Base-by-base conservation (phyloP, 92 coral and sea anemone species). In the Phenganax stokvisi region DNA sequence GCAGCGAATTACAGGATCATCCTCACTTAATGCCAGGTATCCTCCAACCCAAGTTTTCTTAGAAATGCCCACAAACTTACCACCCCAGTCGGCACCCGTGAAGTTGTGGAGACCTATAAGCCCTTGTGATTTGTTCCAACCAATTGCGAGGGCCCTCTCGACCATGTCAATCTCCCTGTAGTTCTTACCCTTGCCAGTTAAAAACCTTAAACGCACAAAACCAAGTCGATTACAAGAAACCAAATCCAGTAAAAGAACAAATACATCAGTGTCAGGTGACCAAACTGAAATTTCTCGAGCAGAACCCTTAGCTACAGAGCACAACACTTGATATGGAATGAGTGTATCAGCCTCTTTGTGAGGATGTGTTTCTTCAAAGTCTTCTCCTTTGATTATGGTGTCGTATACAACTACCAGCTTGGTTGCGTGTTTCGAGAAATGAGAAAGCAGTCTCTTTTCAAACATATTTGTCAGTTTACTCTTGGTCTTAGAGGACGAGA, bases 11-110 rank as follows among this genome's bases (percentile, higher is more conserved):
- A 74, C 72, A 51, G 86, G 80, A 60, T 83, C 79, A 77, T 83
- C 81, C 54, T 81, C 69, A 69, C 57, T 56, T 54, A 73, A 72
- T 58, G 66, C 60, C 81, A 83, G 25, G 73, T 74, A 73, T 16
- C 81, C 81, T 51, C 54, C 65, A 30, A 83, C 57, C 81, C 81
- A 83, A 72, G 73, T 83, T 63, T 81, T 81, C 79, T 81, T 81
- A 28, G 85, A 47, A 59, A 81, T 71, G 71, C 85, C 81, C 59
- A 81, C 86, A 74, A 83, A 83, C 71, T 57, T 74, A 28, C 73
- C 86, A n/a, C 86, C 82, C 81, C 86, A 83, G 86, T 83, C 80
- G 51, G 80, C 80, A 57, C 85, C 85, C 9, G 81, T 52, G 67
- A 71, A 55, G 64, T 81, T 72, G 85, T 81, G 85, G 76, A 71